Base-by-base conservation (phyloP, 2,888 invertebrate species). In the Pandemis heparana region DNA sequence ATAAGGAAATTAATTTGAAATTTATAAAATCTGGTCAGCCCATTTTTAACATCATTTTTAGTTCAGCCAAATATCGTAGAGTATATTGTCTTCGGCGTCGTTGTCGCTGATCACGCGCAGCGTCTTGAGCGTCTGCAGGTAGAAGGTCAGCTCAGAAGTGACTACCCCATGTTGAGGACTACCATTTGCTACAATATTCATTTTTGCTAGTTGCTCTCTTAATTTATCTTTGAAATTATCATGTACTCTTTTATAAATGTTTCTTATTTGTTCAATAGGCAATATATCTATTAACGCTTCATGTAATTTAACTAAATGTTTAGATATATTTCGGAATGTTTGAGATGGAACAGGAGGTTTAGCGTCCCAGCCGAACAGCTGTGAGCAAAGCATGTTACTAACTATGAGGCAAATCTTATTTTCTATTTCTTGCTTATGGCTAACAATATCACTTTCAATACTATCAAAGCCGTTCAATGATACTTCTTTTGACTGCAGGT, bases 161-260 rank as follows among this genome's bases (percentile, higher is more conserved):
- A 98, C 98, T 70, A 98, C 96, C 59, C 98, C 99, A 88, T 99
- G 99, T 86, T 99, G 98, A 1, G 99, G 99, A 64, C 99, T 98
- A n/a, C 99, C 99, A 92, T 99, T 98, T 81, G 98, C 99, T 72
- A 97, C 96, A 79, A 99, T 98, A 85, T 98, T 98, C 95, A 98
- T 96, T 88, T 96, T 97, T 4, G 96, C 87, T 79, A 99, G 94
- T 86, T 98, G 97, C 82, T 98, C 97, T 89, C 97, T 95, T 80
- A 99, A 93, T 86, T 97, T 97, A 79, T 96, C 96, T 92, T 98
- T 98, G 86, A 99, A 98, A 82, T 97, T 97, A 85, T 96, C 96
- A 91, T 98, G 97, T 68, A 98, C 96, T 82, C 96, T 96, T 81
- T 96, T 95, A 82, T 98, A 97, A 79, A 98, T 95, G 63, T 94